These are phyloP conservation scores for Enhydra lutris DNA, from an alignment of 2,113 vertebrate species.

Conservation along the genomic window DNA sequence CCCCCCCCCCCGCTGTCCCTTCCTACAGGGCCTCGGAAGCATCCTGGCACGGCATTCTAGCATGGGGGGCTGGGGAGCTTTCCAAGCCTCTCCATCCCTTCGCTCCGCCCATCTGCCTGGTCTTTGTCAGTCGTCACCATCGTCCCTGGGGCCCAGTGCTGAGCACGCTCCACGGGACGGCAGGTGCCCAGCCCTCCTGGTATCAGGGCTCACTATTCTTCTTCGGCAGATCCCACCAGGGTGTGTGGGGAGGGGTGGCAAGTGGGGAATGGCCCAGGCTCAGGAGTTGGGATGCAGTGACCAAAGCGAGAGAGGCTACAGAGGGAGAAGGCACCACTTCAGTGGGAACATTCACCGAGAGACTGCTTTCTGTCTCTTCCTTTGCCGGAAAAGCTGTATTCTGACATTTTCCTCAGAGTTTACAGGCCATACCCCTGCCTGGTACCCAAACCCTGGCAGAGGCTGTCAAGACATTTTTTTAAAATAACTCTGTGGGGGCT, in stretches of 20 bases:
- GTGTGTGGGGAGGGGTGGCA: rapidly evolving
- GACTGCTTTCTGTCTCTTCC: neutral
- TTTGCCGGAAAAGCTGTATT: neutral
- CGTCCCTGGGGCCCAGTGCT: neutral
- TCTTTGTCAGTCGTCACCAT: neutral
- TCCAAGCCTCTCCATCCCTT: neutral
- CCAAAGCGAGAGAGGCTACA: neutral
- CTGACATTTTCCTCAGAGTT: neutral
- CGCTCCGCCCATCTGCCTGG: neutral
- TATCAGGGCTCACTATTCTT: neutral
- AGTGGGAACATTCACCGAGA: neutral
- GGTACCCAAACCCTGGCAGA: neutral
- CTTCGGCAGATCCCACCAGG: neutral
- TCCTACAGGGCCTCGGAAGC: neutral
- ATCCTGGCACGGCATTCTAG: neutral
- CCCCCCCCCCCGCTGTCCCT: too few species aligned
- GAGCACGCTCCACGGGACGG: rapidly evolving
- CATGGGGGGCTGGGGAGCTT: neutral
- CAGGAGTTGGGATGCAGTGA: too few species aligned
- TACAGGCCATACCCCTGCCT: neutral
- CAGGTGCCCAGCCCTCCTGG: neutral
- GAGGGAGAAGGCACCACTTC: neutral
- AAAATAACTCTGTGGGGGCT: rapidly evolving
- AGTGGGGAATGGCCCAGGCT: neutral
- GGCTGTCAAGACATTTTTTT: rapidly evolving